These are phyloP conservation scores for Brachypteracias leptosomus DNA, from an alignment of 2,113 vertebrate species.

Conservation along the genomic window DNA sequence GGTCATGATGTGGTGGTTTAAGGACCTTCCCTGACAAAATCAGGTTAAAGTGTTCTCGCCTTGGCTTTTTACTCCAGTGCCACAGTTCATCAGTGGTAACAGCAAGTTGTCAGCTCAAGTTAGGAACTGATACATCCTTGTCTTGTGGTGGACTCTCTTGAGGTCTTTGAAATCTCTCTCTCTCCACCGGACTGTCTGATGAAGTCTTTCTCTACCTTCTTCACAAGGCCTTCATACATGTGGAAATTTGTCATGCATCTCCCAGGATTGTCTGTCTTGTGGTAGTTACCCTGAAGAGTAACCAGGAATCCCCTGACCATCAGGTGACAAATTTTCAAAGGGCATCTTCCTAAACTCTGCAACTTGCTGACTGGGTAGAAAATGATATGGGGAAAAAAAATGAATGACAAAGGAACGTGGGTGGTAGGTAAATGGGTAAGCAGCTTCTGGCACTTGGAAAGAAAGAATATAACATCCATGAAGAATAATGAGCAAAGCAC, in stretches of 20 bases:
- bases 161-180: background rate
- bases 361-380: background rate
- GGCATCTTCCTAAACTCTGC: background rate
- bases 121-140: background rate
- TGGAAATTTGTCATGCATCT: background rate
- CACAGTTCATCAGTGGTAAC: background rate
- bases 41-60: background rate
- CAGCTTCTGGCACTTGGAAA: background rate
- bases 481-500: background rate
- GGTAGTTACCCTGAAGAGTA: background rate
- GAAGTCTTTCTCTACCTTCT: background rate
- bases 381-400: background rate
- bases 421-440: background rate
- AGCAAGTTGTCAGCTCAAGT: background rate
- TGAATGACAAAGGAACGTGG: background rate
- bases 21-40: background rate
- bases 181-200: background rate
- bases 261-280: background rate
- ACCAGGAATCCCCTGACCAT: background rate
- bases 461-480: background rate
- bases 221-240: background rate
- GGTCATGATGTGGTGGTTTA: background rate
- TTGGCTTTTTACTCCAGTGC: background rate
- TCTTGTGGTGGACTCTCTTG: background rate
- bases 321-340: background rate